Evolutionary conservation across 2,888 invertebrate species (phyloP).

Genomic region (Cantharis rufa): DNA sequence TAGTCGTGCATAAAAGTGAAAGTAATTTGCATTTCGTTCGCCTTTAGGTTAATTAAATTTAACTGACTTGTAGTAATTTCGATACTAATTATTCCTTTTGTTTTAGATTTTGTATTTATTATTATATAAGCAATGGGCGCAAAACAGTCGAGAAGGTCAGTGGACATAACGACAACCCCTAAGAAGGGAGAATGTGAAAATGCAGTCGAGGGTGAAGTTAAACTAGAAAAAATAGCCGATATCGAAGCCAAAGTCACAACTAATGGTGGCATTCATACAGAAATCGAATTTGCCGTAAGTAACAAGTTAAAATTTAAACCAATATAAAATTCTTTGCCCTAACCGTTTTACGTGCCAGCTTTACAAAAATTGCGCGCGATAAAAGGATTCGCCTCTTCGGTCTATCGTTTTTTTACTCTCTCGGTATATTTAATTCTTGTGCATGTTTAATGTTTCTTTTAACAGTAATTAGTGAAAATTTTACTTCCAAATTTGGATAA

Average conservation of each 20-base stretch:
- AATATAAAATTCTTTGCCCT: not conserved
- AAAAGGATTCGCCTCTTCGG: not conserved
- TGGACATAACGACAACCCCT: constrained; percentile 79
- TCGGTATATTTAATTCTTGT: too few species aligned
- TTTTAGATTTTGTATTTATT: not conserved
- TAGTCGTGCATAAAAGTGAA: not conserved
- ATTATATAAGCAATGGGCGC: constrained; percentile 67
- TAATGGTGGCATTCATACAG: constrained; percentile 70
- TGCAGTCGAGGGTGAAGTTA: constrained; percentile 65
- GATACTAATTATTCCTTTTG: not conserved
- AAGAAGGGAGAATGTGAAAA: constrained; percentile 56
- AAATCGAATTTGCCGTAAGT: constrained; percentile 64
- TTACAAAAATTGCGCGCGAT: not conserved
- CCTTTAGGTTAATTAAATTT: not conserved
- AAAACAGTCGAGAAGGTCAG: constrained; percentile 85
- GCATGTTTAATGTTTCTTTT: not conserved
- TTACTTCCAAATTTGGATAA: not conserved
- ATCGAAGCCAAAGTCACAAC: constrained; percentile 70
- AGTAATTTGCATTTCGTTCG: not conserved
- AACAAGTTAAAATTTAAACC: not conserved
- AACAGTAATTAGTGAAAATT: not conserved
- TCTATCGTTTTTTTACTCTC: not conserved
- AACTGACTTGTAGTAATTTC: not conserved
- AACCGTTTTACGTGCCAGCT: not conserved
- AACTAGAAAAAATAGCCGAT: constrained; percentile 78